Evolutionary conservation across 2,113 vertebrate species (phyloP).

Genomic region (Sylvietta virens): DNA sequence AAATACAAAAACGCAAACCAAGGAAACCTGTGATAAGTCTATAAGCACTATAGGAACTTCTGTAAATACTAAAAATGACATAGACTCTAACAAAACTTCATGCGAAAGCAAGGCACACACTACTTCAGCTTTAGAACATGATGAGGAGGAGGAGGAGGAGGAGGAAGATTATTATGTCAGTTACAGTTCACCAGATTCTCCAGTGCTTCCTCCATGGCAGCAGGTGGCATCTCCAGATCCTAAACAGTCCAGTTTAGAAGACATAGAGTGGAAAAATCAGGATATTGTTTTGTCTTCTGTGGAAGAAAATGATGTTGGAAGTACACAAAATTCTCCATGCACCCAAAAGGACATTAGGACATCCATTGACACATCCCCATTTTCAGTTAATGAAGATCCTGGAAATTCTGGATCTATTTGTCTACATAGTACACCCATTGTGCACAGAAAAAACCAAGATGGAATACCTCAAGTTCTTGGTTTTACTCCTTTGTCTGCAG

Average conservation of each 20-base stretch:
- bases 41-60: constrained; percentile 52
- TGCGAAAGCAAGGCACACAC: constrained; percentile 39
- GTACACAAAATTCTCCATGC: constrained; percentile 29
- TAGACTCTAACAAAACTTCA: constrained; percentile 19
- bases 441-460: constrained; percentile 58
- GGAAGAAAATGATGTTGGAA: constrained; percentile 36
- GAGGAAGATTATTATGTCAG: constrained; percentile 63
- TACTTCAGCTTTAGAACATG: constrained; percentile 38
- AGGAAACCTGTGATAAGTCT: constrained; percentile 62
- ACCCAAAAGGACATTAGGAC: neutral
- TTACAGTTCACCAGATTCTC: constrained; percentile 79
- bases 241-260: constrained; percentile 46
- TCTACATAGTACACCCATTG: constrained; percentile 84
- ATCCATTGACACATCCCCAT: constrained; percentile 53
- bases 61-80: constrained; percentile 11
- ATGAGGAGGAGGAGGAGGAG: constrained; percentile 66
- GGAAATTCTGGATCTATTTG: constrained; percentile 59
- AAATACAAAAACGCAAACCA: constrained; percentile 44
- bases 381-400: constrained; percentile 38
- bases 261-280: constrained; percentile 46
- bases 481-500: constrained; percentile 79
- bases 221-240: constrained; percentile 69
- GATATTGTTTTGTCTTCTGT: constrained; percentile 46
- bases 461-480: constrained; percentile 70
- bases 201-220: constrained; percentile 85